Evolutionary conservation across 37 sponge, comb jelly and placozoan genomes (phyloP), one percentile per base, ranked within the genome.

Genomic region (Lycopodina hypogea): DNA sequence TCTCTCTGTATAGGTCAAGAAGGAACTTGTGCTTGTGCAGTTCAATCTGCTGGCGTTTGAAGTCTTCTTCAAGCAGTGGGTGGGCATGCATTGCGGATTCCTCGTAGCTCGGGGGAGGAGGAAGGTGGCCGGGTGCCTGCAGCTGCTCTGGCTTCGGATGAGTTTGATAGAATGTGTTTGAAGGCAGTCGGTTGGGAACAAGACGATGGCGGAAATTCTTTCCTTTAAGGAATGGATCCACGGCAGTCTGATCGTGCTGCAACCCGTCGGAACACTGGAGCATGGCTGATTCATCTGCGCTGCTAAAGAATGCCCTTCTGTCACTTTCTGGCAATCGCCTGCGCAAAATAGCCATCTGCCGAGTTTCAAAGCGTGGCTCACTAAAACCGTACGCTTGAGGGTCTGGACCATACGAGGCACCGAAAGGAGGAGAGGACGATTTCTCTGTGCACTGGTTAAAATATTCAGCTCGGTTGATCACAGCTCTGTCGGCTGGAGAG

Each of bases 371-470:
- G 22, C 28, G 77, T 40, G 29, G 48, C 40, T 64, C 77, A 40
- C 42, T 26, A 40, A 35, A 62, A 0, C 36, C 36, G 41, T 26
- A 77, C 4, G n/a, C 18, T 22, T 75, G 75, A 6, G 32, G 12
- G 24, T 75, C 75, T 29, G 15, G 42, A 15, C 42, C 40, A 53
- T 30, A 28, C 32, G 34, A 19, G n/a, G 22, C 39, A 63, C 35
- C 33, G 29, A 9, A 60, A 12, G 81, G 78, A 50, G 80, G 62
- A 68, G 74, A 68, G 56, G 52, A 21, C 4, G 77, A 37, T 56
- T 78, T 67, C 9, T 17, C 68, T 28, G 66, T 36, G 2, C 53
- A 71, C 29, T 80, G 71, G 24, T 34, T 71, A 35, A 35, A 9
- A 59, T 42, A 40, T 32, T 63, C 64, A 26, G 61, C 64, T 42